phyloP scores from a whole-genome alignment of 2,113 vertebrate species.

The Nycticorax nycticorax region DNA sequence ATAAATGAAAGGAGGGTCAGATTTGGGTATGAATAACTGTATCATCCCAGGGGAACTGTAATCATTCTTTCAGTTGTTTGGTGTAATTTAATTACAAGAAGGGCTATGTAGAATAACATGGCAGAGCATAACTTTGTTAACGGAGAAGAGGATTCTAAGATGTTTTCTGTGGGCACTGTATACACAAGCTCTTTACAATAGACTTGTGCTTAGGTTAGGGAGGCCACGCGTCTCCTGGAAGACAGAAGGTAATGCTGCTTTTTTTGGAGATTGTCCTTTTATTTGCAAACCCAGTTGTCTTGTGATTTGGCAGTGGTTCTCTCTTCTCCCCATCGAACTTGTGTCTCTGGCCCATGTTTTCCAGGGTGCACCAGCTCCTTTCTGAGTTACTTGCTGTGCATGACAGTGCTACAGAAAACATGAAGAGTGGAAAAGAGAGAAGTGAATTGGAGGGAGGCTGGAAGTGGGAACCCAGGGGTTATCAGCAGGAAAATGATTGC shows the following conservation, averaged over 20 bases:
- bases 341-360: neutral
- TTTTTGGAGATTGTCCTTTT: neutral
- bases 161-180: rapidly evolving
- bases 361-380: neutral
- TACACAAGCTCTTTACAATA: neutral
- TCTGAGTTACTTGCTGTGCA: neutral
- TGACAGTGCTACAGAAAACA: neutral
- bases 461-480: neutral
- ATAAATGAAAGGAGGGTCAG: neutral
- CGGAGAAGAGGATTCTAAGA: neutral
- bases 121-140: neutral
- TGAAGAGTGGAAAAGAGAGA: neutral
- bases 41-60: neutral
- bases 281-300: neutral
- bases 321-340: neutral
- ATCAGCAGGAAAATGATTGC: neutral
- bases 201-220: neutral
- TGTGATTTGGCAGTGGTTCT: neutral
- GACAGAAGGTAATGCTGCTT: neutral
- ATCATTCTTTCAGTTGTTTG: neutral
- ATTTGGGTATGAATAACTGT: neutral
- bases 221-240: neutral
- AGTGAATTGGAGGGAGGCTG: neutral
- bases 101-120: neutral
- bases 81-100: neutral